Percentiles rank a stretch among this genome's conserved stretches.
These are phyloP conservation scores for Neotoma lepida DNA, from an alignment of 2,113 vertebrate genomes.

Conservation along the genomic window DNA sequence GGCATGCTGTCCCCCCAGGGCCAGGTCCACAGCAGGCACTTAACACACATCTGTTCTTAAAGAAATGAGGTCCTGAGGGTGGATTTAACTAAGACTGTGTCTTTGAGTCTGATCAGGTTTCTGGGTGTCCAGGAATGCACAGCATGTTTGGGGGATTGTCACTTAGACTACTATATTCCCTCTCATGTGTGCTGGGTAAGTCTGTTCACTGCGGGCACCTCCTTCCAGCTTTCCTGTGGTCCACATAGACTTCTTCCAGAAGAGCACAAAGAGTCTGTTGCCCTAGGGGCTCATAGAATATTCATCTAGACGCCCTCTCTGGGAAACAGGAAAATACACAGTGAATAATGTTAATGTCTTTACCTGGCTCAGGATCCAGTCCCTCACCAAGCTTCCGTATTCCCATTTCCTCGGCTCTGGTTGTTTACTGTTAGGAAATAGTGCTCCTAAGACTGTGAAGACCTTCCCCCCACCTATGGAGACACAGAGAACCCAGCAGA, in stretches of 20 bases:
- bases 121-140: neutral
- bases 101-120: neutral
- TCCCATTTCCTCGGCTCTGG: neutral
- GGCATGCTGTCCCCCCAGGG: neutral
- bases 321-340: neutral
- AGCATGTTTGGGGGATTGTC: neutral
- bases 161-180: neutral
- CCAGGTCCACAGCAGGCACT: neutral
- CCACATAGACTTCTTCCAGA: constrained; percentile 2
- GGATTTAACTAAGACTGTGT: neutral
- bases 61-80: neutral
- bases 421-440: constrained; percentile 10
- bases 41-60: neutral
- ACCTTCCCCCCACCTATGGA: neutral
- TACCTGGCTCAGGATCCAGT: neutral
- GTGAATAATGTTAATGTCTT: neutral
- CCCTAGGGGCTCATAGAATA: constrained; percentile 10
- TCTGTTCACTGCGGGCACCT: neutral
- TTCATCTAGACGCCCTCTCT: neutral
- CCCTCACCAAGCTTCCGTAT: neutral
- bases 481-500: neutral
- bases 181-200: neutral
- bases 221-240: neutral
- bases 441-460: neutral
- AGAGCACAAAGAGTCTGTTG: neutral